phyloP scores from a whole-genome alignment of 2,888 invertebrate species.

The Melinopterus prodromus region DNA sequence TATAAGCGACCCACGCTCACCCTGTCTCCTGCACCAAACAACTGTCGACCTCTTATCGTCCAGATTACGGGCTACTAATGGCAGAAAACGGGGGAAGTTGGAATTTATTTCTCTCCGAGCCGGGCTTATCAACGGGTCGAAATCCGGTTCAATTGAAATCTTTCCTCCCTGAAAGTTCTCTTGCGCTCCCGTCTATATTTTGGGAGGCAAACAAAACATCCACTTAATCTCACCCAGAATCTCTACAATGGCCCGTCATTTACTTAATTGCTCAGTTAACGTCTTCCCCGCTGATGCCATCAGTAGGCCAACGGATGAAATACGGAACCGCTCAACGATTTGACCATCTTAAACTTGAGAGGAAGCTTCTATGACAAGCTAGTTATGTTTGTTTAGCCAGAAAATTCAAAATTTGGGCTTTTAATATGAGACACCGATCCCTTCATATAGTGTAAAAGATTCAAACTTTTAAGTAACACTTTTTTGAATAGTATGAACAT shows the following conservation, averaged over 20 bases:
- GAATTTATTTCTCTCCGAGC: background rate
- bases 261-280: background rate
- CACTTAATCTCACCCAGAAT: background rate
- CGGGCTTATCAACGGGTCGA: background rate
- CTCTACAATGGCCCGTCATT: background rate
- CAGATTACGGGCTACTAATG: background rate
- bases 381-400: too few species aligned
- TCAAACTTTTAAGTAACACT: too few species aligned
- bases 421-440: too few species aligned
- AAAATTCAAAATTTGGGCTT: too few species aligned
- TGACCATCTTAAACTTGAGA: background rate
- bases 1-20: background rate
- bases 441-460: too few species aligned
- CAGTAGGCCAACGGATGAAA: background rate
- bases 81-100: background rate
- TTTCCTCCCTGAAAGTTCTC: background rate
- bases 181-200: background rate
- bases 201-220: background rate
- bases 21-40: background rate
- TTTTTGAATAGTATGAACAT: too few species aligned
- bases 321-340: background rate
- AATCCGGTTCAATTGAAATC: conserved; percentile 4
- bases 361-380: too few species aligned
- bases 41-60: background rate
- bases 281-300: background rate